Evolutionary conservation across 2,888 invertebrate species (phyloP), one percentile per base, ranked within the genome.

Genomic region (Limnephilus rhombicus): DNA sequence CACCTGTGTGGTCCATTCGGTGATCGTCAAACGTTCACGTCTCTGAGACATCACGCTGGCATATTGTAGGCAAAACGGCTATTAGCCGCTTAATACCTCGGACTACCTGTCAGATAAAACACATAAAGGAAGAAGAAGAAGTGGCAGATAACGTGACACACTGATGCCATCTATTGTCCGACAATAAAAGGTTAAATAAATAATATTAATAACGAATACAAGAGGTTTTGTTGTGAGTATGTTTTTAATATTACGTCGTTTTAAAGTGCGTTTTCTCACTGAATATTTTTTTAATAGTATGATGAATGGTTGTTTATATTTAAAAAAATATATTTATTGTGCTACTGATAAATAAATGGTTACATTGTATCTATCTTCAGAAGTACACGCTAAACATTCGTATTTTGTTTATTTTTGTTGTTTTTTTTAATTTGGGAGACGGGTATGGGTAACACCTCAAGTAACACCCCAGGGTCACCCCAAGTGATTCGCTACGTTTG

Each of bases 21-120:
- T 87, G 68, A 53, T 87, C 15, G 87, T 87, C 87, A 87, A 87
- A 87, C 49, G 68, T 29, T 87, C 31, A 53, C n/a, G 31, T 87
- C 18, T 53, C 34, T 53, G 11, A 68, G 49, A n/a, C 87, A 29
- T 34, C 87, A 49, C 49, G 87, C 87, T 87, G 87, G 53, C 87
- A 87, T 53, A 53, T 87, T 87, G 87, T 37, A 53, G 87, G 29
- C 37, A 49, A 68, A 87, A 87, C 68, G 87, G n/a, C 49, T 53
- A 87, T 87, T 87, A 87, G 53, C 53, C 53, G 53, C 18, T 3
- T 68, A 68, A 68, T 68, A 68, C 24, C 53, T 24, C 24, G 18
- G 5, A 24, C 53, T 68, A 68, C 18, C 53, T 68, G 53, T 68
- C 53, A 68, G 24, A 68, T 24, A 24, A 68, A 68, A 24, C 53